Base-by-base conservation (phyloP, 2,797 vertebrate genomes). In the Microchirus variegatus region DNA sequence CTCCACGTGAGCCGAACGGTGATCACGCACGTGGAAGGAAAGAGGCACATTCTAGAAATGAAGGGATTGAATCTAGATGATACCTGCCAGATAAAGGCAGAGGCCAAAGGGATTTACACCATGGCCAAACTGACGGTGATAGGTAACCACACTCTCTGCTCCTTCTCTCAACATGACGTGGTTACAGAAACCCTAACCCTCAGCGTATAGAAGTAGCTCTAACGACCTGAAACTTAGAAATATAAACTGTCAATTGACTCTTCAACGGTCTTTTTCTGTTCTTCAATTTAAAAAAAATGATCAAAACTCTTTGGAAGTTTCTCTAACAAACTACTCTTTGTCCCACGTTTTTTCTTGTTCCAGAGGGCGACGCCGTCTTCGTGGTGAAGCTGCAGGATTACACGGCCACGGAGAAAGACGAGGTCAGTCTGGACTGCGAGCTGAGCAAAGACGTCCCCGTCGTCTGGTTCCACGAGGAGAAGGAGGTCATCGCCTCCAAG, bases 361-460 rank as follows among this genome's bases (percentile, higher is more conserved):
- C 89, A 99, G 97, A 99, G 93, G 96, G 96, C 0, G 96, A 97
- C 63, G 94, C 98, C 2, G 89, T 97, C 81, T 99, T 99, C 68
- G 93, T 94, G 48, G 93, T 97, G 85, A 99, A 98, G 89, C 86
- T 99, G 49, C 95, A 96, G 87, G 95, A 99, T 81, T 97, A 95
- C 86, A 95, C 95, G 0, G 96, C 95, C 58, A 91, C 95, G 0
- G 98, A 99, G 86, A 99, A 97, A 83, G 96, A 99, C 14, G 95
- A 98, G 75, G 89, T 99, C 59, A 90, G 65, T 43, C 86, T 99
- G 69, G 91, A 95, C 70, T 99, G 98, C 46, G 96, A 99, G 77
- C 91, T 99, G 64, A 99, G 95, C 90, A 99, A 98, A 93, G 96
- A 98, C 3, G 97, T 99, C 9, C 96, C 97, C 0, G 97, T 99